These are phyloP conservation scores for Chrysochloris asiatica DNA, from an alignment of 2,113 vertebrate genomes.

Conservation along the genomic window DNA sequence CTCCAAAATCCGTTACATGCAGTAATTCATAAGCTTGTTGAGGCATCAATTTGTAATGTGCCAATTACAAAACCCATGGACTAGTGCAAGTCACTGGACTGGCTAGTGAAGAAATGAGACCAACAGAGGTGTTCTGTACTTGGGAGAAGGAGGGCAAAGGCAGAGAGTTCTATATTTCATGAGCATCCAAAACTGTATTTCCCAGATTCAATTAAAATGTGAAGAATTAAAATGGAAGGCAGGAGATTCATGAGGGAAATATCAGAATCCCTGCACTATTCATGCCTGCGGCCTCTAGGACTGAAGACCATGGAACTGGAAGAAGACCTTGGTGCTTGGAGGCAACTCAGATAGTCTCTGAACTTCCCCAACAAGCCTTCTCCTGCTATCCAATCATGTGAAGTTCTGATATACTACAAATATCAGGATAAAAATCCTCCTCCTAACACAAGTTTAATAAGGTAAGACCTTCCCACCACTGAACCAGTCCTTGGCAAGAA, in stretches of 20 bases:
- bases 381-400: background rate
- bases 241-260: background rate
- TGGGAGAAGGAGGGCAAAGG: background rate
- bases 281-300: background rate
- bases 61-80: constrained; percentile 53
- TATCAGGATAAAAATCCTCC: background rate
- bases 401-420: constrained; percentile 15
- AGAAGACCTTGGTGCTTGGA: background rate
- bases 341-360: background rate
- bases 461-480: background rate
- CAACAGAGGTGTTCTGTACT: background rate
- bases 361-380: background rate
- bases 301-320: background rate
- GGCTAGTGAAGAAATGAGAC: background rate
- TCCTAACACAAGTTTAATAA: constrained; percentile 9
- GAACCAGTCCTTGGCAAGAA: constrained; percentile 27
- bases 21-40: constrained; percentile 66
- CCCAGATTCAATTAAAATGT: background rate
- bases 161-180: background rate
- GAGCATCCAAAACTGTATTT: background rate
- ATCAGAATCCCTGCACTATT: background rate
- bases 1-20: constrained; percentile 68
- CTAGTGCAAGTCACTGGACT: constrained; percentile 15
- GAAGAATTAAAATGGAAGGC: background rate
- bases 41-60: constrained; percentile 50